phyloP scores from a whole-genome alignment of 2,888 invertebrate genomes.

The Spodoptera picta region DNA sequence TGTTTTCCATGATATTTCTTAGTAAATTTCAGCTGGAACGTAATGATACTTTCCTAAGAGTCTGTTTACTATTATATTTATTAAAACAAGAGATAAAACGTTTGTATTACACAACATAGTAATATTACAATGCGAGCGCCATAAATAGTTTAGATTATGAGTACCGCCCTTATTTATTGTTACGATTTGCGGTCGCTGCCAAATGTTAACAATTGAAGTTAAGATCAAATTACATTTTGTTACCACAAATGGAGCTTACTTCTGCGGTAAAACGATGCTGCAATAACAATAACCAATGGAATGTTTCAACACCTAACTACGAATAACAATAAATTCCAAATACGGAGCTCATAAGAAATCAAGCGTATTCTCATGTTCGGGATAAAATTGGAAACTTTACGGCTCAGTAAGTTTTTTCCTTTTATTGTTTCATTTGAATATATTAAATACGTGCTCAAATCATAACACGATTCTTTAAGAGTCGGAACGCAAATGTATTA shows the following conservation, averaged over 20 bases:
- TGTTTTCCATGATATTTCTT: no score
- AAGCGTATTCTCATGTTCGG: conserved; percentile 15
- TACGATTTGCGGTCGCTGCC: conserved; percentile 22
- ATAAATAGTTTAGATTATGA: conserved; percentile 4
- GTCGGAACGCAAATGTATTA: conserved; percentile 22
- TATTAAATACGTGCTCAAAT: conserved; percentile 34
- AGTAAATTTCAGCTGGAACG: no score
- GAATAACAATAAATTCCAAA: conserved; percentile 17
- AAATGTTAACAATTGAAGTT: conserved; percentile 41
- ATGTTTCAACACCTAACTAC: conserved; percentile 27
- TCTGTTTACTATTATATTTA: no score
- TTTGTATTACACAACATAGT: neutral
- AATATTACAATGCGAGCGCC: neutral
- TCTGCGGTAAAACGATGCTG: conserved; percentile 22
- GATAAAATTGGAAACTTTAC: conserved; percentile 24
- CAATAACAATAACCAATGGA: conserved; percentile 23
- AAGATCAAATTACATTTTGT: conserved; percentile 48
- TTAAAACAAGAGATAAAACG: no score
- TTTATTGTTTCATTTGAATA: conserved; percentile 39
- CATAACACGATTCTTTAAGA: conserved; percentile 31
- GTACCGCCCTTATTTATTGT: conserved; percentile 15
- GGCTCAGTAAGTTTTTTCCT: conserved; percentile 2
- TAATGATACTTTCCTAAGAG: no score
- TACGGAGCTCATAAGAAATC: conserved; percentile 18
- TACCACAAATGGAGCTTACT: conserved; percentile 34